A percentile compares a stretch with the other conserved stretches of the same genome.
Conservation (phyloP, 35 echinoderm and acorn worm genomes). For the Patiria miniata region DNA sequence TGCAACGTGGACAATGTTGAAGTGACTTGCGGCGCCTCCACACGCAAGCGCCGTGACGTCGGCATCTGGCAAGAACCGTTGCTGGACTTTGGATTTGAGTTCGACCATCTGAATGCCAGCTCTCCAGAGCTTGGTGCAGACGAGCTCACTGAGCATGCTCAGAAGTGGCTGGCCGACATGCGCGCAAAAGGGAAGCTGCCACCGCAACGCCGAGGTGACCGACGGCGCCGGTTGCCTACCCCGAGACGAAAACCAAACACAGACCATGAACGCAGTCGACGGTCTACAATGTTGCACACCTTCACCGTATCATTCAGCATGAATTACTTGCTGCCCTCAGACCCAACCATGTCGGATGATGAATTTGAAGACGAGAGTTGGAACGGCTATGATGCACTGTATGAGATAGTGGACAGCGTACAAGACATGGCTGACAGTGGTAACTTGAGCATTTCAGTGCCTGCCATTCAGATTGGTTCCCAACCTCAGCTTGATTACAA, state of each 20-base stretch:
- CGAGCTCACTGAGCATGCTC: not conserved
- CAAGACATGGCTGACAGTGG: not conserved
- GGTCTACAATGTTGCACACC: not conserved
- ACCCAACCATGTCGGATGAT: not conserved
- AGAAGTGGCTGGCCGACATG: not conserved
- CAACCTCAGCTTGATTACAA: not conserved
- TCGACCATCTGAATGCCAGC: not conserved
- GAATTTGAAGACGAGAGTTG: not conserved
- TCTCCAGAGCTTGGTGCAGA: not conserved
- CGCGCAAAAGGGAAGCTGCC: not conserved
- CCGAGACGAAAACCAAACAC: not conserved
- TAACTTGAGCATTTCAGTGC: not conserved
- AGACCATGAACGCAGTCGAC: not conserved
- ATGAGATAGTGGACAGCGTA: not conserved
- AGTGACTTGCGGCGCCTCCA: not conserved
- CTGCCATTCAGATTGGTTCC: not conserved
- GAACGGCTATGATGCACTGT: not conserved
- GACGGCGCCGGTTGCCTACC: not conserved
- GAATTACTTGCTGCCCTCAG: not conserved
- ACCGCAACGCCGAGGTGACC: not conserved
- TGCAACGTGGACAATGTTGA: conserved; percentile 5
- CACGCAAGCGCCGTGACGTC: not conserved
- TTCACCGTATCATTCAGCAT: not conserved
- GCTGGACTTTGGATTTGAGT: not conserved
- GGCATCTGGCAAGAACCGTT: not conserved